These are phyloP conservation scores for Choreutis nemorana DNA, from an alignment of 2,888 invertebrate species.

Conservation along the genomic window DNA sequence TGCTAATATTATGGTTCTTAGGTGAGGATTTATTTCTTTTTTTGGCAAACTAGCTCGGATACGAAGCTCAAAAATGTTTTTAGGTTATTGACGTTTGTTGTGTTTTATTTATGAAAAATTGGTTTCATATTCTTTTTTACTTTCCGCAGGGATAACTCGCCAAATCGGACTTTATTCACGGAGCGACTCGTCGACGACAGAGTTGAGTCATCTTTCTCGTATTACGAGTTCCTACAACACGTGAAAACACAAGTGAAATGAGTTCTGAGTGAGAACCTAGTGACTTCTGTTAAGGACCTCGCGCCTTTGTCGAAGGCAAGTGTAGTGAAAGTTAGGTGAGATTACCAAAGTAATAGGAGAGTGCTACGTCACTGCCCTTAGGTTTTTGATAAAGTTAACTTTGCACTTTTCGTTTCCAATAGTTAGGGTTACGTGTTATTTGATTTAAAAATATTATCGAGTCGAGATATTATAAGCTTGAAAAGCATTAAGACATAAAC, in stretches of 20 bases:
- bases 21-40: conserved; percentile 47
- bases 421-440: background rate
- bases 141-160: conserved; percentile 96
- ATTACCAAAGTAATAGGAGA: conserved; percentile 4
- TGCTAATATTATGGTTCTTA: conserved; percentile 81
- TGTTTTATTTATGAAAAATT: too few species aligned
- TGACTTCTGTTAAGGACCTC: conserved; percentile 11
- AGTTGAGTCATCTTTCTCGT: conserved; percentile 92
- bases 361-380: conserved; percentile 32
- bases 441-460: background rate
- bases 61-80: too few species aligned
- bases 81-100: too few species aligned
- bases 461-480: background rate
- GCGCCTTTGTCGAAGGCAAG: conserved; percentile 16
- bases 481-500: too few species aligned
- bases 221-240: conserved; percentile 98
- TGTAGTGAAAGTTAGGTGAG: background rate
- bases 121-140: too few species aligned
- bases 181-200: conserved; percentile 94
- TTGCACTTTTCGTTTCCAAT: conserved; percentile 20
- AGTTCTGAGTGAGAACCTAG: conserved; percentile 18
- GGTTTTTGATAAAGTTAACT: conserved; percentile 15
- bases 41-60: too few species aligned
- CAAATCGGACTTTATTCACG: conserved; percentile 80
- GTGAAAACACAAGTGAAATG: conserved; percentile 90